A percentile compares a stretch with the other conserved stretches of the same genome.
phyloP scores from a whole-genome alignment of 2,797 vertebrate species.

The Halcyon chelicuti region DNA sequence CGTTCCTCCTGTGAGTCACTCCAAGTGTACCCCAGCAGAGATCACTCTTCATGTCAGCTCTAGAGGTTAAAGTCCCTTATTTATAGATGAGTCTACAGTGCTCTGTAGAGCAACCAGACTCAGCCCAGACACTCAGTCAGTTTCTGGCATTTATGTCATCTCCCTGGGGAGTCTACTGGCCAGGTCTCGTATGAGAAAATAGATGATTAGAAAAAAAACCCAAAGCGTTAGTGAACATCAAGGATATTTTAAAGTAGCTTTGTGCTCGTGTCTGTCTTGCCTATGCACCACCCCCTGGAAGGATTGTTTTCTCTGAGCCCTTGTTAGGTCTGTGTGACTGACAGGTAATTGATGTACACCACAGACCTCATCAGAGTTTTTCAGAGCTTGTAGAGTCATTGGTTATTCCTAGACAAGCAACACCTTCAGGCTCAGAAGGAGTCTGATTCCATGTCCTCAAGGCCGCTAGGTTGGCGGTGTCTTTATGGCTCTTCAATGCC shows the following conservation, averaged over 20 bases:
- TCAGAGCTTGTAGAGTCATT: background rate
- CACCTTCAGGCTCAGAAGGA: background rate
- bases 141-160: background rate
- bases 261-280: background rate
- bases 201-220: background rate
- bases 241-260: background rate
- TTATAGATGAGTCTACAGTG: background rate
- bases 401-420: background rate
- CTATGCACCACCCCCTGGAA: background rate
- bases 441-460: background rate
- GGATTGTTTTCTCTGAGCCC: background rate
- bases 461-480: background rate
- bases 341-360: background rate
- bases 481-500: background rate
- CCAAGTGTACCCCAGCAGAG: background rate
- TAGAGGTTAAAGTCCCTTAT: background rate
- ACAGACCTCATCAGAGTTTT: rapidly evolving
- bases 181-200: background rate
- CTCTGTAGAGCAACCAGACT: background rate
- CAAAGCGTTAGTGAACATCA: background rate
- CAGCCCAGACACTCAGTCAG: background rate
- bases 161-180: background rate
- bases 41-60: background rate
- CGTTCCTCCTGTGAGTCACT: background rate
- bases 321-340: background rate